phyloP scores from a whole-genome alignment of 1,140 invertebrate species.

The Heliconius himera region DNA sequence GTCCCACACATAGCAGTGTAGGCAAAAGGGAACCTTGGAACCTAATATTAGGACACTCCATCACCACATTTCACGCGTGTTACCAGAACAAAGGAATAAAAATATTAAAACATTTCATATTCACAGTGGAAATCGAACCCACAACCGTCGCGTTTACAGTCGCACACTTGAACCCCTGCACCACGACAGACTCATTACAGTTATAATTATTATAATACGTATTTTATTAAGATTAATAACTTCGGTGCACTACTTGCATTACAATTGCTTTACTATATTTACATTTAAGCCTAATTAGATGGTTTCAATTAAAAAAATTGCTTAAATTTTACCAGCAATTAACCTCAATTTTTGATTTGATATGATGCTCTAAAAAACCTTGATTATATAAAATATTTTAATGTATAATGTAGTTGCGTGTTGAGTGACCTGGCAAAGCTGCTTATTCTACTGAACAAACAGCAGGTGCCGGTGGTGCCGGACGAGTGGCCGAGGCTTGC shows the following conservation, averaged over 20 bases:
- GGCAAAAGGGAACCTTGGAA: no score
- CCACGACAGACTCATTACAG: no score
- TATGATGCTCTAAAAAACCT: conserved; percentile 1
- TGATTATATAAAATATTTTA: conserved; percentile 16
- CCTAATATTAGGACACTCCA: no score
- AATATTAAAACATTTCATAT: no score
- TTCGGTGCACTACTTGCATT: background rate
- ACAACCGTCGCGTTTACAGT: no score
- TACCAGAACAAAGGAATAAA: no score
- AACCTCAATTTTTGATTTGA: conserved; percentile 17
- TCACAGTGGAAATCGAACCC: no score
- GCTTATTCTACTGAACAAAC: conserved; percentile 87
- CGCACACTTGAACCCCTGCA: no score
- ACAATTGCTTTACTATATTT: background rate
- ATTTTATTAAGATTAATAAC: background rate
- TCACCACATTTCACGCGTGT: no score
- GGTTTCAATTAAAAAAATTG: background rate
- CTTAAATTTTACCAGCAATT: conserved; percentile 18
- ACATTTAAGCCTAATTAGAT: background rate
- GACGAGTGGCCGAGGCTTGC: conserved; percentile 89
- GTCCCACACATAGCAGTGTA: no score
- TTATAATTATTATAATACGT: background rate
- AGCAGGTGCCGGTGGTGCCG: conserved; percentile 86
- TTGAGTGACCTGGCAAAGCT: conserved; percentile 88
- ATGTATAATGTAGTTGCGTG: conserved; percentile 82